Base-by-base conservation (phyloP, 2,113 vertebrate genomes). In the Perca schrenkii region DNA sequence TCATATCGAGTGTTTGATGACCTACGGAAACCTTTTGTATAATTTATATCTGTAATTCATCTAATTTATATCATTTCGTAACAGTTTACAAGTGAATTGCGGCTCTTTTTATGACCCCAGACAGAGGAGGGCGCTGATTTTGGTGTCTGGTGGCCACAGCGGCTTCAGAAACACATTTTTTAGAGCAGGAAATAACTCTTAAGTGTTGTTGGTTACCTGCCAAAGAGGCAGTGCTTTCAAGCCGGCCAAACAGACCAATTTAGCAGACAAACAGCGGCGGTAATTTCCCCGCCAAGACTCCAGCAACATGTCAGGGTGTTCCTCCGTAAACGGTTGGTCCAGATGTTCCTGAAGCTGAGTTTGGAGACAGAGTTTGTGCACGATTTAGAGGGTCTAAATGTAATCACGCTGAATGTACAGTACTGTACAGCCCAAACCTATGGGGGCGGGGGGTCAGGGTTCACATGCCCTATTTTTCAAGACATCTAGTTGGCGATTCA, bases 1-100 rank as follows among this genome's bases (percentile, higher is more conserved):
- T 94, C 94, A 86, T 36, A 86, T 72, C 31, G 4, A 56, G 77
- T 64, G 64, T 85, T 57, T 84, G 85, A 88, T 85, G 90, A 91
- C 88, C 88, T 54, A 28, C 57, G 47, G 89, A 89, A 93, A 92
- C 90, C 92, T 63, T 47, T 54, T 52, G 22, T 60, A 74, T 80
- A 56, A 87, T 88, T 86, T 58, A 82, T 49, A 79, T 86, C 53
- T 56, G 65, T 79, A 69, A 84, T 89, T 80, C 12, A 56, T 84
- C 71, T 76, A 21, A 31, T 90, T 89, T 77, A 64, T 72, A 2
- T 58, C 22, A 77, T 81, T 86, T 66, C 14, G 8, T 25, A 75
- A 75, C 31, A 77, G 61, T 78, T 87, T 58, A 79, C 2, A n/a
- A 65, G n/a, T 72, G 64, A 85, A 65, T 6, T 58, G 58, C 0